Evolutionary conservation across 2,113 vertebrate genomes (phyloP).

Genomic region (Hystrix brachyura): DNA sequence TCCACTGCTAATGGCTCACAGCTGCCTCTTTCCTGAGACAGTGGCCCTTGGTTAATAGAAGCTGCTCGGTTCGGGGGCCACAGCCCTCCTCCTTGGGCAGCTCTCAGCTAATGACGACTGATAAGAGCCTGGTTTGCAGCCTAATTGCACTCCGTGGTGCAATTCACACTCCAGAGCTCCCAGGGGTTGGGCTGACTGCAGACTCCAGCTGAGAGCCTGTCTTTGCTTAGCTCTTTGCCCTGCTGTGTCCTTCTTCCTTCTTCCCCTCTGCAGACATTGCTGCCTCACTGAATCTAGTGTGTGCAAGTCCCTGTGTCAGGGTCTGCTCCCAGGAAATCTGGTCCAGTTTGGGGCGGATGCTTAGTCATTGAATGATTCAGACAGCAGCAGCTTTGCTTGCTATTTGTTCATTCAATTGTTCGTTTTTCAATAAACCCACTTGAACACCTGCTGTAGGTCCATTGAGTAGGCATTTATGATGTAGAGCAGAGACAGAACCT

Average conservation of each 20-base stretch:
- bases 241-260: neutral
- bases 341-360: neutral
- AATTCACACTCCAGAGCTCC: neutral
- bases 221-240: neutral
- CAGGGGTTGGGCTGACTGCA: neutral
- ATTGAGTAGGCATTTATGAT: neutral
- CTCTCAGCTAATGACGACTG: neutral
- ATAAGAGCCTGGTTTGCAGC: neutral
- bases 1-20: slow-evolving; percentile 14
- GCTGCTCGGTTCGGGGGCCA: neutral
- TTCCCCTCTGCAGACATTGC: neutral
- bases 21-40: neutral
- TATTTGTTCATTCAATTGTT: neutral
- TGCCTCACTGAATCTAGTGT: neutral
- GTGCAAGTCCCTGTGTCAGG: neutral
- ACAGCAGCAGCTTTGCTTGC: neutral
- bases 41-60: neutral
- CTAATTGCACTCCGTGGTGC: neutral
- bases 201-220: neutral
- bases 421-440: neutral
- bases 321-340: neutral
- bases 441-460: neutral
- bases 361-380: neutral
- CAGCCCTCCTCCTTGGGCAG: neutral
- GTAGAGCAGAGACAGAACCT: neutral